Percentiles rank a stretch among this genome's conserved stretches.
Conservation (phyloP, 2,797 vertebrate genomes). For the Chrysocyon brachyurus region DNA sequence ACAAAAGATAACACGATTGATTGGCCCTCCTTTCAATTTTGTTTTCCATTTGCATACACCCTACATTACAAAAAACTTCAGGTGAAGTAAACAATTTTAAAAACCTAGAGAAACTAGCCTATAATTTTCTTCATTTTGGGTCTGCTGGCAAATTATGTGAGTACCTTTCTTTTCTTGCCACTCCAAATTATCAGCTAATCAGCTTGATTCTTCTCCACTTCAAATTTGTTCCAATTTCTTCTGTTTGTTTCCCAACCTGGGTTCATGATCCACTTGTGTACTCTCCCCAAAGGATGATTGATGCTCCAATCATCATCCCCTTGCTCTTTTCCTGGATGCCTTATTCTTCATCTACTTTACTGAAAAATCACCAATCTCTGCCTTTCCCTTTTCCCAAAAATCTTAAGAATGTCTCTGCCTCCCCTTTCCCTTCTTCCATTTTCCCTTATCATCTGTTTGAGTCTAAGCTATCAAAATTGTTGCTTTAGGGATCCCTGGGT, state of each 20-base stretch:
- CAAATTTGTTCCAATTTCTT: slow-evolving; percentile 26
- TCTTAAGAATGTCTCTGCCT: background rate
- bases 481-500: background rate
- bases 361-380: slow-evolving; percentile 15
- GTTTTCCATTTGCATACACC: slow-evolving; percentile 28
- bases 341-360: background rate
- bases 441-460: background rate
- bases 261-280: background rate
- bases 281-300: background rate
- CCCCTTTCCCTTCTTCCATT: slow-evolving; percentile 4
- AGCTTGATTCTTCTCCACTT: background rate
- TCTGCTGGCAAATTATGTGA: slow-evolving; percentile 16
- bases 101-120: background rate
- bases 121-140: slow-evolving; percentile 10
- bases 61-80: background rate
- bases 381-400: background rate
- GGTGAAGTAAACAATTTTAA: background rate
- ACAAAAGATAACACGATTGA: slow-evolving; percentile 24
- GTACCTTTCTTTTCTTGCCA: background rate
- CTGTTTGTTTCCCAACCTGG: background rate
- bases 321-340: background rate
- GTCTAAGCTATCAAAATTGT: background rate
- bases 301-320: background rate
- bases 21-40: slow-evolving; percentile 7
- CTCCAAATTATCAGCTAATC: background rate